Conservation (phyloP, 2,797 vertebrate genomes). For the Mionectes olivaceus region DNA sequence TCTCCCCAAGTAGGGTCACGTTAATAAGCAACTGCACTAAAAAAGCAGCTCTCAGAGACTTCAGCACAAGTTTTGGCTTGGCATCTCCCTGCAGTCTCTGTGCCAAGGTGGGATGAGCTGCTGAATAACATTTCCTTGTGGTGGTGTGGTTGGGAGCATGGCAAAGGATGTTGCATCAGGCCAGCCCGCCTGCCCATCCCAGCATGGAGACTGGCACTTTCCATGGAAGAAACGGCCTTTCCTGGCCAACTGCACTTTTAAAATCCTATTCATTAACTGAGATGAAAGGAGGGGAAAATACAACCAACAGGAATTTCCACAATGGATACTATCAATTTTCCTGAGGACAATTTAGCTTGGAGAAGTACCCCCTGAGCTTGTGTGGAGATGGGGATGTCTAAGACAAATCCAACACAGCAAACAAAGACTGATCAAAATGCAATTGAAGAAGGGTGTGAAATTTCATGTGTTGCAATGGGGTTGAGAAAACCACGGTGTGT, state of each 20-base stretch:
- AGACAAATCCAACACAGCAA: not conserved
- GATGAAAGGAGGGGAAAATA: not conserved
- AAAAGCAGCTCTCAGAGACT: constrained; percentile 32
- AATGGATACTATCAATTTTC: not conserved
- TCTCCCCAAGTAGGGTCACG: not conserved
- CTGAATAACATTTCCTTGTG: constrained; percentile 7
- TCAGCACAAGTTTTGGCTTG: constrained; percentile 43
- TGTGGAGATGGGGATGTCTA: not conserved
- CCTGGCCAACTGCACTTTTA: not conserved
- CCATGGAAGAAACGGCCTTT: constrained; percentile 1
- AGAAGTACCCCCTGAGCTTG: not conserved
- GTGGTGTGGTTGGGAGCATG: constrained; percentile 10
- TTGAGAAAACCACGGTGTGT: not conserved
- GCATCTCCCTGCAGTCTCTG: not conserved
- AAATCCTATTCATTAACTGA: not conserved
- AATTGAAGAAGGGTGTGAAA: not conserved
- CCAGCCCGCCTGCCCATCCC: not conserved
- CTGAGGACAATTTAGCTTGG: not conserved
- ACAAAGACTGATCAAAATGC: not conserved
- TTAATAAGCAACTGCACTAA: constrained; percentile 50
- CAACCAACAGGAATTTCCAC: not conserved
- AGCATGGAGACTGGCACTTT: not conserved
- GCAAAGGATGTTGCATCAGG: constrained; percentile 28
- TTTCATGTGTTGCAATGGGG: not conserved
- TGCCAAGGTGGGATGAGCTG: constrained; percentile 33